Conservation (phyloP, 2,113 vertebrate species). For the Entelurus aequoreus region DNA sequence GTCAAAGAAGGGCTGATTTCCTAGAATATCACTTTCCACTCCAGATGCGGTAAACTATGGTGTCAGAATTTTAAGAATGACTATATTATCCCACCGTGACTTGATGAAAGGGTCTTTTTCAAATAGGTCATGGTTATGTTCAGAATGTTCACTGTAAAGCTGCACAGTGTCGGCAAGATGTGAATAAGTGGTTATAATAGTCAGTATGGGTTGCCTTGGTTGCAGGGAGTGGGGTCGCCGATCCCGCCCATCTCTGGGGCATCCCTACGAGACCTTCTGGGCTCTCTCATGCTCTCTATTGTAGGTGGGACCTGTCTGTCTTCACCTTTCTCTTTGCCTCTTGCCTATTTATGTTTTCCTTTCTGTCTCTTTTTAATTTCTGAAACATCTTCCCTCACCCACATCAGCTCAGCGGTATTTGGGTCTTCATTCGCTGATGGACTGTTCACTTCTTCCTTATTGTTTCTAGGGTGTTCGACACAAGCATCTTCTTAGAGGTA, state of each 20-base stretch:
- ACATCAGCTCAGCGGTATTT: slow-evolving; percentile 34
- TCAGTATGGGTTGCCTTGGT: slow-evolving; percentile 67
- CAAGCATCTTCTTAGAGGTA: slow-evolving; percentile 41
- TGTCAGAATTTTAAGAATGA: slow-evolving; percentile 7
- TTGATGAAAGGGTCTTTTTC: background rate
- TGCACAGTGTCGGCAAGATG: background rate
- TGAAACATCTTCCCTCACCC: slow-evolving; percentile 34
- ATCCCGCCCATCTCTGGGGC: slow-evolving; percentile 67
- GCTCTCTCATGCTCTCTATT: slow-evolving; percentile 74
- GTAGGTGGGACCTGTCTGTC: slow-evolving; percentile 68
- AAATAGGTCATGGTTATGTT: too few species aligned
- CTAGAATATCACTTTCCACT: background rate
- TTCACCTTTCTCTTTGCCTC: slow-evolving; percentile 11
- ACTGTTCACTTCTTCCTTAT: slow-evolving; percentile 42
- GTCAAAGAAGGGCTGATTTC: background rate
- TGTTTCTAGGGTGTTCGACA: slow-evolving; percentile 37
- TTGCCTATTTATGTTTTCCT: slow-evolving; percentile 3
- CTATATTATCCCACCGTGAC: slow-evolving; percentile 2
- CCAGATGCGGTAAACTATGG: slow-evolving; percentile 33
- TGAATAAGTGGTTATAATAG: slow-evolving; percentile 14
- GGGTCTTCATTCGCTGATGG: slow-evolving; percentile 35
- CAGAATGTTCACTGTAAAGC: background rate
- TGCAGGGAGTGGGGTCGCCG: slow-evolving; percentile 64
- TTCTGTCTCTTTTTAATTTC: slow-evolving; percentile 22
- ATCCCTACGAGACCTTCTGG: slow-evolving; percentile 69